These are phyloP conservation scores for Euclidia mi DNA, from an alignment of 2,888 invertebrate species.

Conservation along the genomic window DNA sequence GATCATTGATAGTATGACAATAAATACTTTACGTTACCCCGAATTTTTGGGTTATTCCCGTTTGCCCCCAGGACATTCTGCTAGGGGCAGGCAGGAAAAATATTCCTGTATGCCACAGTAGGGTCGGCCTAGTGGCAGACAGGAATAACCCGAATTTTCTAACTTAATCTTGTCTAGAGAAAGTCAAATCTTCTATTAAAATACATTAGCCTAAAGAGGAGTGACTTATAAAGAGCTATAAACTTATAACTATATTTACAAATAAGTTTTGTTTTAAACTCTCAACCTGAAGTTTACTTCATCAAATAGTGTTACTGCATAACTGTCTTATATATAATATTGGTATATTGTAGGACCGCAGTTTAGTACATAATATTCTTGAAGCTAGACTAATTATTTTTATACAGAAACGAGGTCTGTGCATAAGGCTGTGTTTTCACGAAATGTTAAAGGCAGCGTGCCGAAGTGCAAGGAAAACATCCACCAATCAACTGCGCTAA, in stretches of 20 bases:
- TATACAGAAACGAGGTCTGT: too few species aligned
- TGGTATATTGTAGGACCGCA: not conserved
- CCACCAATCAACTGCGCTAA: too few species aligned
- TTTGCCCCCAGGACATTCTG: too few species aligned
- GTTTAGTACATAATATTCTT: too few species aligned
- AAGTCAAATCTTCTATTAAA: conserved; percentile 46
- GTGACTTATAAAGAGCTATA: conserved; percentile 40
- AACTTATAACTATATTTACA: conserved; percentile 52
- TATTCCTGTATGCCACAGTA: too few species aligned
- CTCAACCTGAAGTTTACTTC: conserved; percentile 15
- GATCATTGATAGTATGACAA: conserved; percentile 61
- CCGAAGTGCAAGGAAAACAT: too few species aligned
- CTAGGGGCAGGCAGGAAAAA: too few species aligned
- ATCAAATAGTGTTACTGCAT: conserved; percentile 8
- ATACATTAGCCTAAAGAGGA: conserved; percentile 46
- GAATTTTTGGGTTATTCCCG: too few species aligned
- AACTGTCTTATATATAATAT: not conserved
- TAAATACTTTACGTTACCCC: conserved; percentile 60
- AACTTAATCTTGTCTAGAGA: conserved; percentile 43
- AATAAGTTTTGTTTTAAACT: conserved; percentile 36
- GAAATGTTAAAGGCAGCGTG: too few species aligned
- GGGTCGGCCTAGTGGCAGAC: too few species aligned
- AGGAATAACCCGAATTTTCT: conserved; percentile 30
- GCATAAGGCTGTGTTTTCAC: too few species aligned
- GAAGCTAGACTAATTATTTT: too few species aligned